Base-by-base conservation (phyloP, 2,888 invertebrate genomes). In the Ennomos quercinarius region DNA sequence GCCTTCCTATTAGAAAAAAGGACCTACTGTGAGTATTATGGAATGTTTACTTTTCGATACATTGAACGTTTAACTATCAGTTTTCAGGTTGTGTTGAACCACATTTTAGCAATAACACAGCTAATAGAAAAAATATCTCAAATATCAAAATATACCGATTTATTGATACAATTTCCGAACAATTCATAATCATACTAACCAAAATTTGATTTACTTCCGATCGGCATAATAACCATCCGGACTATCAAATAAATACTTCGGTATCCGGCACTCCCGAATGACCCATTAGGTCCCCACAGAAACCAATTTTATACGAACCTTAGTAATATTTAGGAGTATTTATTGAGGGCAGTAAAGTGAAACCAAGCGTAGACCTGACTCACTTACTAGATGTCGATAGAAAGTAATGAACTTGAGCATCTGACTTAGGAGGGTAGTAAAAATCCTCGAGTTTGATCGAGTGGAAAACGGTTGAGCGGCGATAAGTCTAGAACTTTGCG, bases 321-420 rank as follows among this genome's bases (percentile, higher is more conserved):
- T 60, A 63, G 63, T 63, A 45, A 67, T 68, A 64, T 68, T 66
- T 65, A 67, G 65, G 65, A 57, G 50, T 60, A 62, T 61, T 57
- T 67, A 66, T 66, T 66, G 62, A 48, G 57, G 54, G 61, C 54
- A 65, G 64, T 68, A 65, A 65, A 65, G 67, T 53, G 64, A 63
- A 68, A 61, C 54, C 64, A 57, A 61, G 48, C 60, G 60, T 37
- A 49, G 52, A 58, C 49, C 27, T 54, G 57, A 63, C 57, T 58
- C 57, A 61, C 44, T 57, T 51, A 49, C 37, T n/a, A 50, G 49
- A 59, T n/a, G 52, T 58, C 41, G 54, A 59, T 59, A 49, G 59
- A 59, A 64, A 69, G 74, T 73, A 75, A 76, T 75, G 74, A 74
- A 70, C 64, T 67, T 62, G 44, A 57, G 57, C 57, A 72, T 70